A percentile compares a stretch with the other conserved stretches of the same genome.
Evolutionary conservation across 2,797 vertebrate species (phyloP).

Genomic region (Hoplostethus atlanticus): DNA sequence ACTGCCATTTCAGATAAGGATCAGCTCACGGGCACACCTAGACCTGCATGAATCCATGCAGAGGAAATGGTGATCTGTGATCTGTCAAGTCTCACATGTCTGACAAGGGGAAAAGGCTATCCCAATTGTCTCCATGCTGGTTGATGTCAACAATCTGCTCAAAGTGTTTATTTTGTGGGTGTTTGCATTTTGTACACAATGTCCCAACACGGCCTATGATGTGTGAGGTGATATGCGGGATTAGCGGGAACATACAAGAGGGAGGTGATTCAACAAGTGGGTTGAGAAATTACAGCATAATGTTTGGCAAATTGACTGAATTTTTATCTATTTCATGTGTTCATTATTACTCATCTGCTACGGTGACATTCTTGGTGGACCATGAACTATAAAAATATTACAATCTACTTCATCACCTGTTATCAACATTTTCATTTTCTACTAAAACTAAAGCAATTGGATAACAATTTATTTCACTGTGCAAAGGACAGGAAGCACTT

Average conservation of each 20-base stretch:
- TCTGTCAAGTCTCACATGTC: conserved; percentile 55
- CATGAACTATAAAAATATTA: background rate
- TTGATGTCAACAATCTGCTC: conserved; percentile 37
- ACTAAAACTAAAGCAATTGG: conserved; percentile 10
- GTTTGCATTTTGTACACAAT: conserved; percentile 30
- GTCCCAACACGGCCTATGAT: conserved; percentile 55
- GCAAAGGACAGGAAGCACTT: background rate
- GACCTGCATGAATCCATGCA: conserved; percentile 79
- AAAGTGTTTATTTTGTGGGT: background rate
- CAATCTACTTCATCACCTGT: background rate
- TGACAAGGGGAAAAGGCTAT: conserved; percentile 35
- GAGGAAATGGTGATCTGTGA: conserved; percentile 78
- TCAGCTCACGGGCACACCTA: conserved; percentile 80
- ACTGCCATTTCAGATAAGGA: conserved; percentile 81
- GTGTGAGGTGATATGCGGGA: conserved; percentile 60
- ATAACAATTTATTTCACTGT: background rate
- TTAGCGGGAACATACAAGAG: conserved; percentile 70
- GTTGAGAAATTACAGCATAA: conserved; percentile 49
- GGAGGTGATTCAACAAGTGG: conserved; percentile 72
- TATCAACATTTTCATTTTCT: background rate
- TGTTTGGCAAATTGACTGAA: conserved; percentile 52
- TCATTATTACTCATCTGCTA: conserved; percentile 43
- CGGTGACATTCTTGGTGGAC: conserved; percentile 1
- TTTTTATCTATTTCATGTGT: conserved; percentile 43
- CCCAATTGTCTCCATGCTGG: conserved; percentile 20